Evolutionary conservation across 1,140 invertebrate species (phyloP).

Genomic region (Xylocopa sonorina): DNA sequence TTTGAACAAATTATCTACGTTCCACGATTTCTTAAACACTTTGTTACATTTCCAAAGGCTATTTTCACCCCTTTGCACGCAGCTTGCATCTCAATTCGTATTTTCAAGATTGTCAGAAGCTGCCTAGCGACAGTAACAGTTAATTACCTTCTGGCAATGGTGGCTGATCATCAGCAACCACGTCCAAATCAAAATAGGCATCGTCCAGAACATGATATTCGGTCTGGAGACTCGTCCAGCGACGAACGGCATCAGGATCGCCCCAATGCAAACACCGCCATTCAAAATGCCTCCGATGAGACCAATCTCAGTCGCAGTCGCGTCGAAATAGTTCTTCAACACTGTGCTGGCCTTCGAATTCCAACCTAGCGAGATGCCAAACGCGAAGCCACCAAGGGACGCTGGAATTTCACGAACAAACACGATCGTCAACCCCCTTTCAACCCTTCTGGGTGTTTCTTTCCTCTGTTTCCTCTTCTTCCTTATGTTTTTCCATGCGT

Average conservation of each 20-base stretch:
- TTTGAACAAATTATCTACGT: too few relatives aligned
- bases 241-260: constrained; percentile 53
- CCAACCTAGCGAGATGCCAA: constrained; percentile 71
- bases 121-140: too few relatives aligned
- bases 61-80: too few relatives aligned
- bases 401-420: constrained; percentile 60
- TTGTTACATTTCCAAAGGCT: too few relatives aligned
- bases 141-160: constrained; percentile 59
- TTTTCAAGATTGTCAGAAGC: too few relatives aligned
- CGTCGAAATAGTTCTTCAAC: constrained; percentile 59
- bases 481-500: background rate
- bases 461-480: background rate
- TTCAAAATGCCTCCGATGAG: constrained; percentile 60
- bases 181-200: constrained; percentile 56
- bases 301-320: constrained; percentile 55
- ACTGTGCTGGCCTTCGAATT: constrained; percentile 62
- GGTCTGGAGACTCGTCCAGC: constrained; percentile 36
- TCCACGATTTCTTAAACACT: too few relatives aligned
- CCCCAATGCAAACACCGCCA: constrained; percentile 61
- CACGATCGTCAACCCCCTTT: background rate
- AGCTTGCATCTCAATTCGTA: too few relatives aligned
- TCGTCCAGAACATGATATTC: constrained; percentile 39
- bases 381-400: constrained; percentile 68
- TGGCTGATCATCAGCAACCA: constrained; percentile 52
- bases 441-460: too few relatives aligned